Percentiles rank a stretch among this genome's conserved stretches.
phyloP scores from a whole-genome alignment of 1,140 invertebrate genomes.

The Goniozus legneri region DNA sequence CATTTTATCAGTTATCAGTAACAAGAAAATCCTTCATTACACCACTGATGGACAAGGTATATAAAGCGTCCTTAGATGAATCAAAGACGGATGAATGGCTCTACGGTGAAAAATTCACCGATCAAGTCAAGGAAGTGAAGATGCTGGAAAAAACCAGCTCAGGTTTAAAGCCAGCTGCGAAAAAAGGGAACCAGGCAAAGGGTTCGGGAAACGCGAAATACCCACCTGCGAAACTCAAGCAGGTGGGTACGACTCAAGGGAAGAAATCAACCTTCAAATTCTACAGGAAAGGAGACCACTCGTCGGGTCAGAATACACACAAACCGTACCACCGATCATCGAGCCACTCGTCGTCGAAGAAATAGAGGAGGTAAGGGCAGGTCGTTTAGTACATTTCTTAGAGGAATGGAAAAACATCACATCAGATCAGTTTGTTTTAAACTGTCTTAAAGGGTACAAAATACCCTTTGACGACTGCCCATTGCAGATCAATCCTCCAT shows the following conservation, averaged over 20 bases:
- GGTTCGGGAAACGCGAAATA: slow-evolving; percentile 7
- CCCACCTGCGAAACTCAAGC: slow-evolving; percentile 7
- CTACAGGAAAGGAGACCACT: neutral
- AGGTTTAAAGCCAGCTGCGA: neutral
- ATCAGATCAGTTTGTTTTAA: no score
- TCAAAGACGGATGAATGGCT: slow-evolving; percentile 11
- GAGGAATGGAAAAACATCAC: no score
- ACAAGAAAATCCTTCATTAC: slow-evolving; percentile 13
- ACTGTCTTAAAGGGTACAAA: no score
- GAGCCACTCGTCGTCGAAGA: neutral
- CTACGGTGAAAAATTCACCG: slow-evolving; percentile 11
- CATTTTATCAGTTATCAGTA: slow-evolving; percentile 8
- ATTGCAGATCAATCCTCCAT: no score
- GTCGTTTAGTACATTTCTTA: no score
- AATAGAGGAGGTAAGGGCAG: no score
- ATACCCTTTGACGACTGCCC: no score
- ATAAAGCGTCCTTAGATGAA: slow-evolving; percentile 10
- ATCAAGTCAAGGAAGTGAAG: slow-evolving; percentile 10
- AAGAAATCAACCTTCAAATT: slow-evolving; percentile 2
- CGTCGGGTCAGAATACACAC: neutral
- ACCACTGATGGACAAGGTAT: slow-evolving; percentile 8
- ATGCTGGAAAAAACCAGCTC: slow-evolving; percentile 6
- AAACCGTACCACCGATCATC: neutral
- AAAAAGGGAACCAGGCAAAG: neutral
- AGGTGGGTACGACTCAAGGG: slow-evolving; percentile 4